Conservation (phyloP, 1,140 invertebrate species). For the Apis cerana region DNA sequence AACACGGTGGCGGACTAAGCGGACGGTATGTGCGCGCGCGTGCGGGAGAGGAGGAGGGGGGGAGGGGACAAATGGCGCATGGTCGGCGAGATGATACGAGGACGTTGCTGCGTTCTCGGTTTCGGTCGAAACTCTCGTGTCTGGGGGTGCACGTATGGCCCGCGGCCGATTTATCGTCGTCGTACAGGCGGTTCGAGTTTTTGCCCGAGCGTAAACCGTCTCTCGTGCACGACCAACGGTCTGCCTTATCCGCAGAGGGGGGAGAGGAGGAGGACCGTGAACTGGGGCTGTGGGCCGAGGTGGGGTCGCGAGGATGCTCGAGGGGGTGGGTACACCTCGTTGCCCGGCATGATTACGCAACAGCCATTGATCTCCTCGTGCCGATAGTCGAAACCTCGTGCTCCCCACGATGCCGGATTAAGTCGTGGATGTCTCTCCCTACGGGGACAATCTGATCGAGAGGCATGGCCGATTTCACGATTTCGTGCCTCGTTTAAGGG, state of each 20-base stretch:
- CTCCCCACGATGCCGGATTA: conserved; percentile 22
- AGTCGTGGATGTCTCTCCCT: neutral
- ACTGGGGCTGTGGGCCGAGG: conserved; percentile 20
- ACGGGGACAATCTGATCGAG: neutral
- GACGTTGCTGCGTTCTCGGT: neutral
- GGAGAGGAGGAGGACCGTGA: conserved; percentile 48
- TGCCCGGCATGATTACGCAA: conserved; percentile 63
- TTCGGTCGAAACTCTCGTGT: neutral
- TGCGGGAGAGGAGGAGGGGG: neutral
- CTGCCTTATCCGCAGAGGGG: conserved; percentile 65
- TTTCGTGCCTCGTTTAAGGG: no score
- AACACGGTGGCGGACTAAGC: neutral
- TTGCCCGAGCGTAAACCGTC: conserved; percentile 44
- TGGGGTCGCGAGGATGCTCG: conserved; percentile 11
- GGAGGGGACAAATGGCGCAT: conserved; percentile 12
- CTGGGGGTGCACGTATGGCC: neutral
- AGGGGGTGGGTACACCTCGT: conserved; percentile 42
- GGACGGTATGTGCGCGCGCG: neutral
- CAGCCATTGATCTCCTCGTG: conserved; percentile 60
- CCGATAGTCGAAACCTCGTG: conserved; percentile 58
- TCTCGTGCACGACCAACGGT: conserved; percentile 50
- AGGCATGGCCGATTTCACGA: neutral
- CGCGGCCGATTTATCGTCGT: conserved; percentile 47
- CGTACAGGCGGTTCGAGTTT: neutral
- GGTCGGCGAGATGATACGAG: conserved; percentile 19